Evolutionary conservation across 2,797 vertebrate species (phyloP).

Genomic region (Salarias fasciatus): DNA sequence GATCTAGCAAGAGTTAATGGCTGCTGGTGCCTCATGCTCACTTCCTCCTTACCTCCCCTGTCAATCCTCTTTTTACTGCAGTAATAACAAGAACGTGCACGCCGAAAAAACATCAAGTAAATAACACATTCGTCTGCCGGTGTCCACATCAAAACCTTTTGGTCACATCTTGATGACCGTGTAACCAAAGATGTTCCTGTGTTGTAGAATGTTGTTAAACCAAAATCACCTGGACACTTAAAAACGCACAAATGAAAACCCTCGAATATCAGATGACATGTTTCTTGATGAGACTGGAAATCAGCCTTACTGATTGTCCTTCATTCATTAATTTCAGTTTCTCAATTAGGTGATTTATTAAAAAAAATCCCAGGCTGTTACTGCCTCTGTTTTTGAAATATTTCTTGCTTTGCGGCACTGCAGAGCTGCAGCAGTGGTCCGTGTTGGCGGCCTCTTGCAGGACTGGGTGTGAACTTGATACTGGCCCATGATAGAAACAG

Average conservation of each 20-base stretch:
- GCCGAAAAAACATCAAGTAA: slow-evolving; percentile 2
- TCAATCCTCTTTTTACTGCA: slow-evolving; percentile 5
- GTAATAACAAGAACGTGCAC: slow-evolving; percentile 8
- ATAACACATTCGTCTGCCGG: slow-evolving; percentile 1
- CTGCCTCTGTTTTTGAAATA: no score
- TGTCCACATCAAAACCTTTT: neutral
- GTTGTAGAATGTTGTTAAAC: no score
- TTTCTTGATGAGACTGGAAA: neutral
- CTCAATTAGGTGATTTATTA: no score
- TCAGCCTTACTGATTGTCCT: no score
- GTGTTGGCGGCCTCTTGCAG: no score
- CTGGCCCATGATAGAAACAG: no score
- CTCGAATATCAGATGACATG: no score
- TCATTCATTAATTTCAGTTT: no score
- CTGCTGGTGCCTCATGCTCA: slow-evolving; percentile 4
- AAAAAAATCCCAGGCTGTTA: no score
- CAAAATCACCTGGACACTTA: neutral
- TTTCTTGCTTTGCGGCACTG: no score
- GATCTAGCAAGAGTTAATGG: slow-evolving; percentile 25
- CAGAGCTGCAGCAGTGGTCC: no score
- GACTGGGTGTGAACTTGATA: no score
- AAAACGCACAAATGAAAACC: neutral
- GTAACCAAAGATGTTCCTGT: neutral
- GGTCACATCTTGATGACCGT: neutral
- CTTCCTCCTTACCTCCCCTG: neutral